Percentiles rank a stretch among this genome's conserved stretches.
These are phyloP conservation scores for Theocolax elegans DNA, from an alignment of 1,140 invertebrate genomes.

Conservation along the genomic window DNA sequence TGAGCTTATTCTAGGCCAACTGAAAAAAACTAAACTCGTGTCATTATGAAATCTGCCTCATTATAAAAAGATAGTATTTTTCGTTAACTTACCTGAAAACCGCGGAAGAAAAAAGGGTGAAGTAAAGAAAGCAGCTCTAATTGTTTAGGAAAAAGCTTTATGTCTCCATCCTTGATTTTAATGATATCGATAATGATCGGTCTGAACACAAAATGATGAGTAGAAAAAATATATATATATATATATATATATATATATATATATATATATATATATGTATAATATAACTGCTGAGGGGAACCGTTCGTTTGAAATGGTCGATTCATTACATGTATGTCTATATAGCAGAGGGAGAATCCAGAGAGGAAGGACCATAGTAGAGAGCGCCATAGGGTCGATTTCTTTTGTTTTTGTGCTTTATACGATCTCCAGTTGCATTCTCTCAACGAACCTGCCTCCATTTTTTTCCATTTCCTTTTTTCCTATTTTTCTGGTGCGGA, in stretches of 20 bases:
- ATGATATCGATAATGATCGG: constrained; percentile 23
- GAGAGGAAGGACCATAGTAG: not conserved
- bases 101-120: too few relatives aligned
- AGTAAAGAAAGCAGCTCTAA: too few relatives aligned
- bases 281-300: not conserved
- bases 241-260: too few relatives aligned
- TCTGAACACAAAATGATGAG: not conserved
- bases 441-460: not conserved
- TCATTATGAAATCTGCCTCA: not conserved
- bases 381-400: constrained; percentile 14
- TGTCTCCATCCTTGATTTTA: not conserved
- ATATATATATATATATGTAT: too few relatives aligned
- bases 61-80: not conserved
- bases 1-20: not conserved
- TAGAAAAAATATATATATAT: constrained; percentile 1
- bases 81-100: too few relatives aligned
- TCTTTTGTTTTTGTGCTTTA: constrained; percentile 19
- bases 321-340: not conserved
- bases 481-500: not conserved
- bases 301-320: not conserved
- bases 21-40: not conserved
- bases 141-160: not conserved
- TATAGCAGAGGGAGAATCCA: not conserved
- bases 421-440: not conserved
- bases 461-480: constrained; percentile 26